Conservation (phyloP, 2,113 vertebrate genomes). For the Centropus bengalensis region DNA sequence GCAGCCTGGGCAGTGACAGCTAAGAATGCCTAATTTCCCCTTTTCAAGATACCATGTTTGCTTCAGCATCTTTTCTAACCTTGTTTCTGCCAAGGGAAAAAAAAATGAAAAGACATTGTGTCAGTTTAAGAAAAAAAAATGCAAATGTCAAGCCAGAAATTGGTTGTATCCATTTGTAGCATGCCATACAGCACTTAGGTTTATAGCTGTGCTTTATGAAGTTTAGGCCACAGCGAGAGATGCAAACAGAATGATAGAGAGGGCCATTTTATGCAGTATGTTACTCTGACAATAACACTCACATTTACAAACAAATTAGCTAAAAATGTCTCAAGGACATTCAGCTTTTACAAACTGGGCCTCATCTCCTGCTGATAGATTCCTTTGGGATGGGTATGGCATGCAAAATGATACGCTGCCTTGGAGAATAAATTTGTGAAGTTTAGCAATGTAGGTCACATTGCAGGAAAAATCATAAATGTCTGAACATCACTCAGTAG, state of each 20-base stretch:
- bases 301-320: conserved; percentile 80
- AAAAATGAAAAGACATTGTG: background rate
- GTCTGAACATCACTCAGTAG: conserved; percentile 49
- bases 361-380: conserved; percentile 76
- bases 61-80: background rate
- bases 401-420: conserved; percentile 54
- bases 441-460: conserved; percentile 71
- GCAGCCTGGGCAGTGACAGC: background rate
- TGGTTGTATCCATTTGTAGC: background rate
- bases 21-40: background rate
- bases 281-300: conserved; percentile 66
- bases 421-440: conserved; percentile 64
- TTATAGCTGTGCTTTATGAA: conserved; percentile 25
- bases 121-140: background rate
- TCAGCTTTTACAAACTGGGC: conserved; percentile 73
- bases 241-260: conserved; percentile 48
- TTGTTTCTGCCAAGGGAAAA: background rate
- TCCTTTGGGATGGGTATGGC: conserved; percentile 57
- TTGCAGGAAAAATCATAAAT: conserved; percentile 51
- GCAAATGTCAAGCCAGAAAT: background rate
- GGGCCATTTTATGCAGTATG: conserved; percentile 19
- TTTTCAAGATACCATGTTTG: background rate
- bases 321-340: conserved; percentile 75
- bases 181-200: background rate
- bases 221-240: conserved; percentile 30